A percentile compares a stretch with the other conserved stretches of the same genome.
Evolutionary conservation across 2,888 invertebrate genomes (phyloP).

Genomic region (Tetheella fluctuosa): DNA sequence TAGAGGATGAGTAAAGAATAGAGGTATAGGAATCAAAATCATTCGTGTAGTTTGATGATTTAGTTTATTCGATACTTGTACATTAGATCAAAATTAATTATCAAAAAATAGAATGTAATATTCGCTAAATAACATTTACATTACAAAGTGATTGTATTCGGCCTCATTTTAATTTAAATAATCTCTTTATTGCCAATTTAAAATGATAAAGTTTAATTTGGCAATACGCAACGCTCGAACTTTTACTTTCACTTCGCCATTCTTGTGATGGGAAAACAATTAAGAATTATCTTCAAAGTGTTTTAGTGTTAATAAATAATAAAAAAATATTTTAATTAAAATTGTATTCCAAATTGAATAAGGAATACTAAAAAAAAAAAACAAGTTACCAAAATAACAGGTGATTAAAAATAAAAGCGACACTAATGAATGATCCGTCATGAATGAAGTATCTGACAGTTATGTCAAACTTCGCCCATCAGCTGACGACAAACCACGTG

Average conservation of each 20-base stretch:
- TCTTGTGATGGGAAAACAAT: neutral
- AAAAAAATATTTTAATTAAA: too few relatives aligned
- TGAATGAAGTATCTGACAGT: neutral
- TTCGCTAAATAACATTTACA: neutral
- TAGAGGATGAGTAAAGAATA: too few relatives aligned
- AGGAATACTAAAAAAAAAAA: neutral
- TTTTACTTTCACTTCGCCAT: neutral
- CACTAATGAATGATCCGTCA: neutral
- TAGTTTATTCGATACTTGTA: too few relatives aligned
- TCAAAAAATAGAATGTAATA: neutral
- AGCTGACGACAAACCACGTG: neutral
- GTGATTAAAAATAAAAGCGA: neutral
- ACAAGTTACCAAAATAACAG: neutral
- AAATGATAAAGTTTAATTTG: conserved; percentile 1
- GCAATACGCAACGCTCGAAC: neutral
- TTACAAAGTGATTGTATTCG: conserved; percentile 1
- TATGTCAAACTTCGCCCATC: neutral
- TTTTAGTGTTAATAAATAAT: neutral
- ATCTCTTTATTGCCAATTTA: neutral
- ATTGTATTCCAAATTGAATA: too few relatives aligned
- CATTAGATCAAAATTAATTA: too few relatives aligned
- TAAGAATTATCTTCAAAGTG: neutral
- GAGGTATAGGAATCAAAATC: too few relatives aligned
- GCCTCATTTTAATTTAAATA: neutral
- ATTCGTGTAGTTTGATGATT: too few relatives aligned